A percentile compares a stretch with the other conserved stretches of the same genome.
These are phyloP conservation scores for Musca vetustissima DNA, from an alignment of 1,140 invertebrate species.

Conservation along the genomic window DNA sequence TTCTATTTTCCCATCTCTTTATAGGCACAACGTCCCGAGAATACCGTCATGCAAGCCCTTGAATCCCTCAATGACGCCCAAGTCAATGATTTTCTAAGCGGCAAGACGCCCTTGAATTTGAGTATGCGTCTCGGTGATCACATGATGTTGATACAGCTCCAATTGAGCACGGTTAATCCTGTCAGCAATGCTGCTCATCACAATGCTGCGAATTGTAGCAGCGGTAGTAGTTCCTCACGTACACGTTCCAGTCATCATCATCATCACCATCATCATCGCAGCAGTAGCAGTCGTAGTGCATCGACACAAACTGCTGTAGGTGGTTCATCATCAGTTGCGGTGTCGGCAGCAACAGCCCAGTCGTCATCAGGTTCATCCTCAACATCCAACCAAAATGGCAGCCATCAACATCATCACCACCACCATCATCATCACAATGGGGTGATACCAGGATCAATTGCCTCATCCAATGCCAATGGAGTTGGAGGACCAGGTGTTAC, in stretches of 20 bases:
- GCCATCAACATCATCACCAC: constrained; percentile 40
- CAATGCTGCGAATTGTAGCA: constrained; percentile 10
- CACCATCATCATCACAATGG: constrained; percentile 34
- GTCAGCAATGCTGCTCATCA: constrained; percentile 34
- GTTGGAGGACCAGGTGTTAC: constrained; percentile 34
- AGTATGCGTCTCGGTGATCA: constrained; percentile 93
- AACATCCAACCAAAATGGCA: constrained; percentile 27
- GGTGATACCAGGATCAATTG: not conserved
- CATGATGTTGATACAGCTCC: constrained; percentile 95
- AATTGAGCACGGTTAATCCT: constrained; percentile 79
- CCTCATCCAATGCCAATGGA: constrained; percentile 32
- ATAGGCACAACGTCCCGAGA: constrained; percentile 86
- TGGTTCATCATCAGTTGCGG: not conserved
- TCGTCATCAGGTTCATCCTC: constrained; percentile 42
- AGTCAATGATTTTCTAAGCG: constrained; percentile 93
- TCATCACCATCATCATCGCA: constrained; percentile 23
- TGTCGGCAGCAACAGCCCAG: constrained; percentile 25
- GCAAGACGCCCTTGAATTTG: constrained; percentile 88
- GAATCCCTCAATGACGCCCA: constrained; percentile 91
- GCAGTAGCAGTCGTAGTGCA: not conserved
- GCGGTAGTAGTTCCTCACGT: constrained; percentile 36
- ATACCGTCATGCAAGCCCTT: constrained; percentile 91
- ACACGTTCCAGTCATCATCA: constrained; percentile 15
- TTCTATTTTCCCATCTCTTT: constrained; percentile 54
- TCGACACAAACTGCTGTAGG: not conserved